These are phyloP conservation scores for Diorhabda carinulata DNA, from an alignment of 1,140 invertebrate species.

Conservation along the genomic window DNA sequence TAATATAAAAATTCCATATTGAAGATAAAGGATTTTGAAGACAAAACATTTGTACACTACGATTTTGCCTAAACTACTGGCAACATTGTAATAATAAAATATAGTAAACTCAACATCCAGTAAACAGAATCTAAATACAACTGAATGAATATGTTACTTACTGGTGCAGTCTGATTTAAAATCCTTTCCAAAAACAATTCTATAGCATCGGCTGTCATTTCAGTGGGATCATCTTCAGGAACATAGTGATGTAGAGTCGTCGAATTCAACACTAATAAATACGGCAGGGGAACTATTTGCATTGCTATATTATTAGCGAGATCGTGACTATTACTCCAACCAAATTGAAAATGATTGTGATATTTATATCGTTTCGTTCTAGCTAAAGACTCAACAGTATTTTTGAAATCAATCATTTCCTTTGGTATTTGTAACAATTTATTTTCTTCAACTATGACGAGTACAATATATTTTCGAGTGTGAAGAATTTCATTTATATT, in stretches of 20 bases:
- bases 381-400: slow-evolving; percentile 82
- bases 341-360: slow-evolving; percentile 85
- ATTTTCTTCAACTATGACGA: slow-evolving; percentile 87
- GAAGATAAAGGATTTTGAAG: no score
- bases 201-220: slow-evolving; percentile 74
- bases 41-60: no score
- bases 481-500: slow-evolving; percentile 80
- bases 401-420: slow-evolving; percentile 77
- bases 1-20: no score
- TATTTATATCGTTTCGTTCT: slow-evolving; percentile 71
- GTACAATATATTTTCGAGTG: slow-evolving; percentile 79
- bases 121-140: no score
- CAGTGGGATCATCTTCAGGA: slow-evolving; percentile 76
- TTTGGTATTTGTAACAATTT: slow-evolving; percentile 75
- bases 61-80: no score
- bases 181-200: slow-evolving; percentile 74
- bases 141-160: slow-evolving; percentile 45
- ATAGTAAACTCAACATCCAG: no score
- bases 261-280: slow-evolving; percentile 85
- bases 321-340: slow-evolving; percentile 82
- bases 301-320: slow-evolving; percentile 89
- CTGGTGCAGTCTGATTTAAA: slow-evolving; percentile 67
- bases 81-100: no score
- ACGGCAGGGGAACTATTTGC: slow-evolving; percentile 75
- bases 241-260: slow-evolving; percentile 87